Evolutionary conservation across 2,113 vertebrate species (phyloP).

Genomic region (Ursus arctos): DNA sequence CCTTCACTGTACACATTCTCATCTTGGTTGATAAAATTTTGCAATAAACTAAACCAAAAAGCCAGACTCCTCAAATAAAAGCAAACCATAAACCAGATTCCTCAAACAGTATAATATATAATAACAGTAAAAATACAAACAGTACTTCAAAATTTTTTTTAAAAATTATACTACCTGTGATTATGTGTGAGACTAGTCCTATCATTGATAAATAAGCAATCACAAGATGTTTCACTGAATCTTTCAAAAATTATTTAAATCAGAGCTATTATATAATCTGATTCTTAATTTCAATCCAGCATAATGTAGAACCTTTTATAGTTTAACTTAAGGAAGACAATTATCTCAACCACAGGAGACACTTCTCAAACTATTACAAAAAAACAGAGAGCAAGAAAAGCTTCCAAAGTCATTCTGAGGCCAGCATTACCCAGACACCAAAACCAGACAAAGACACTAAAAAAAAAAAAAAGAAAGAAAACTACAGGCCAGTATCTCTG

Average conservation of each 20-base stretch:
- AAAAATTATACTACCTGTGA: background rate
- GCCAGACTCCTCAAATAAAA: background rate
- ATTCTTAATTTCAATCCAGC: constrained; percentile 43
- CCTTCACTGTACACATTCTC: background rate
- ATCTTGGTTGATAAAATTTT: background rate
- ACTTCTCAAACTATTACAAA: background rate
- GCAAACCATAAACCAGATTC: background rate
- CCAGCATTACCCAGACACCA: background rate
- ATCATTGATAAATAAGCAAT: background rate
- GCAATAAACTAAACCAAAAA: background rate
- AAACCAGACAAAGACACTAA: background rate
- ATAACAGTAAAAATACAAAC: background rate
- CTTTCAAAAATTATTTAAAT: constrained; percentile 34
- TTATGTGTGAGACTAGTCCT: background rate
- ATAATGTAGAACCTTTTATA: background rate
- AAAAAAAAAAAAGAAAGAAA: background rate
- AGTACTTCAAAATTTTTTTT: background rate
- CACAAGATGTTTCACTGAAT: constrained; percentile 3
- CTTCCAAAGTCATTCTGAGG: background rate
- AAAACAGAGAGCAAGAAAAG: background rate
- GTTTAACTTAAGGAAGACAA: background rate
- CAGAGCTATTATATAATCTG: constrained; percentile 37
- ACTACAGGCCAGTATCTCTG: background rate
- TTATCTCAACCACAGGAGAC: constrained; percentile 25
- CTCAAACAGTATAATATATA: background rate